These are phyloP conservation scores for Pseudomyrmex cubaensis DNA, from an alignment of 1,140 invertebrate species.

Conservation along the genomic window DNA sequence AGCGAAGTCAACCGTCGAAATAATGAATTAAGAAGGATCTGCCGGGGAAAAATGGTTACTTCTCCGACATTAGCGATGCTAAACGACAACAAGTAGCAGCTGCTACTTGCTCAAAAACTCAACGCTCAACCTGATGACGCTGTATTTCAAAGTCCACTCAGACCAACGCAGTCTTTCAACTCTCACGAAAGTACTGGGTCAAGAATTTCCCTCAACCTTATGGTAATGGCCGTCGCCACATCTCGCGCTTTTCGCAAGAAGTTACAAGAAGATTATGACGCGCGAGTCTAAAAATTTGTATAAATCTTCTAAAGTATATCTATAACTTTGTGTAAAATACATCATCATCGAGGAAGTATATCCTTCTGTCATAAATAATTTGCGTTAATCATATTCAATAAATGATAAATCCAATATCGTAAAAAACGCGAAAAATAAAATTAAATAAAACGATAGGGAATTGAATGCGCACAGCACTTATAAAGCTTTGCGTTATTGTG, in stretches of 20 bases:
- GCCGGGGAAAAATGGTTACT: not conserved
- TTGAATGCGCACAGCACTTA: not conserved
- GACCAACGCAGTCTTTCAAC: slow-evolving; percentile 28
- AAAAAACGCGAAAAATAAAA: not conserved
- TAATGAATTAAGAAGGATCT: slow-evolving; percentile 35
- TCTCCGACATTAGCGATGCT: slow-evolving; percentile 38
- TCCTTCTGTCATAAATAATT: too few species aligned
- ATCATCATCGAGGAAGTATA: not conserved
- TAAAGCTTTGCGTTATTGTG: slow-evolving; percentile 4
- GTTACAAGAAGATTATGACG: not conserved
- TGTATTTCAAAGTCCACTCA: slow-evolving; percentile 53
- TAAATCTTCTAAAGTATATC: not conserved
- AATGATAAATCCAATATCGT: not conserved
- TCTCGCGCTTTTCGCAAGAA: slow-evolving; percentile 3
- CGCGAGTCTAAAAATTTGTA: slow-evolving; percentile 16
- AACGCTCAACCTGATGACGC: slow-evolving; percentile 35
- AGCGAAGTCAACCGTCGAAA: not conserved
- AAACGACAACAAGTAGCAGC: slow-evolving; percentile 41
- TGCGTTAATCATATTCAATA: not conserved
- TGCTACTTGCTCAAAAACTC: slow-evolving; percentile 46
- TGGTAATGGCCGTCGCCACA: slow-evolving; percentile 10
- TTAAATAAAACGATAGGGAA: not conserved
- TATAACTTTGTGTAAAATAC: not conserved
- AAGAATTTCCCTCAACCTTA: slow-evolving; percentile 48
- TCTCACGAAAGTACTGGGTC: slow-evolving; percentile 45